Percentiles rank a stretch among this genome's conserved stretches.
phyloP scores from a whole-genome alignment of 2,888 invertebrate genomes.

The Heliconius erato region DNA sequence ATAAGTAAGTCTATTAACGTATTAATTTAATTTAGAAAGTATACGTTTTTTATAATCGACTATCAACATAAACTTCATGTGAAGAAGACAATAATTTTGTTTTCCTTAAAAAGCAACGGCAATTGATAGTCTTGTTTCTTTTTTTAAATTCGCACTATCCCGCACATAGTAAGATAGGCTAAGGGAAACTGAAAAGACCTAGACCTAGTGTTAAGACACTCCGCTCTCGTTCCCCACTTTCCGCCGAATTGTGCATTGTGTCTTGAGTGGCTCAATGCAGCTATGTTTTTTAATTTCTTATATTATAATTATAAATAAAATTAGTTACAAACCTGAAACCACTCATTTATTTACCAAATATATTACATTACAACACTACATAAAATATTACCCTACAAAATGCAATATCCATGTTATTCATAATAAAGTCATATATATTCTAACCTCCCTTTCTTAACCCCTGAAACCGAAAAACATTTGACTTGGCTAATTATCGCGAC shows the following conservation, averaged over 20 bases:
- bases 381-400: constrained; percentile 11
- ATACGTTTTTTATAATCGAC: neutral
- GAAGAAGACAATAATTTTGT: neutral
- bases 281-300: no score
- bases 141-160: no score
- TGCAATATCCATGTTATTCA: neutral
- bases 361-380: neutral
- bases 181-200: no score
- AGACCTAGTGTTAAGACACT: no score
- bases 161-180: no score
- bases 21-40: neutral
- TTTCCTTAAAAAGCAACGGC: no score
- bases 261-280: no score
- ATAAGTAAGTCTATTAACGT: neutral
- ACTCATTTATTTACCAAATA: neutral
- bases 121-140: no score
- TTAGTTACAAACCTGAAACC: neutral
- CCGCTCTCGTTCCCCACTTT: no score
- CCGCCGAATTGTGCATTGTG: no score
- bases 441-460: constrained; percentile 15
- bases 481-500: constrained; percentile 48
- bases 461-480: constrained; percentile 34
- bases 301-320: no score
- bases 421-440: constrained; percentile 38
- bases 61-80: neutral